Evolutionary conservation across 2,797 vertebrate species (phyloP).

Genomic region (Xerus rutilus): DNA sequence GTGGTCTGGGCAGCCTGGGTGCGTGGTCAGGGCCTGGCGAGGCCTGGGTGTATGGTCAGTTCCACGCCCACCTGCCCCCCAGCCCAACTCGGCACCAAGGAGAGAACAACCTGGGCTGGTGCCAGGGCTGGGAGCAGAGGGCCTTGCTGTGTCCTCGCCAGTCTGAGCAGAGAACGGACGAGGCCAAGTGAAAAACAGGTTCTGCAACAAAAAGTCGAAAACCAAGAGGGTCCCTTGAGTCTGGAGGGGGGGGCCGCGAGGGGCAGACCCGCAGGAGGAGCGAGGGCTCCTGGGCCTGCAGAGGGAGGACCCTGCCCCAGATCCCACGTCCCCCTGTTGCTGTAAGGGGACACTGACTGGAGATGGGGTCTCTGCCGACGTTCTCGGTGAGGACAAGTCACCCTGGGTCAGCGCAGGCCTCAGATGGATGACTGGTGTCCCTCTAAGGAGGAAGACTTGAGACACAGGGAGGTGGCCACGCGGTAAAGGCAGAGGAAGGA

Average conservation of each 20-base stretch:
- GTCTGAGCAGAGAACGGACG: too few relatives aligned
- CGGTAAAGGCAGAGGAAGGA: background rate
- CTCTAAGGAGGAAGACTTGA: background rate
- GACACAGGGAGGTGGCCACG: background rate
- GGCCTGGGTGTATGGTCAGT: background rate
- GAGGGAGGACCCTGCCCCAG: background rate
- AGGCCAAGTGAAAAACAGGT: background rate
- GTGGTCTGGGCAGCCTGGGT: too few relatives aligned
- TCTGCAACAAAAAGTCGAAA: slow-evolving; percentile 56
- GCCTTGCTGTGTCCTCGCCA: background rate
- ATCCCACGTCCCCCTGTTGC: background rate
- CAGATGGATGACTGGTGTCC: background rate
- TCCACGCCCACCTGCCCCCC: background rate
- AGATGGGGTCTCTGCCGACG: background rate
- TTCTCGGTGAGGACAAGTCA: background rate
- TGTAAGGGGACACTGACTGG: background rate
- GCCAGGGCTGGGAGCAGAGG: background rate
- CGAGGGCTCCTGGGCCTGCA: too few relatives aligned
- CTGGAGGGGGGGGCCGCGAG: slow-evolving; percentile 18
- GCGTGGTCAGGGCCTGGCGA: background rate
- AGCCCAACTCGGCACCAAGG: background rate
- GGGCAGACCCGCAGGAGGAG: background rate
- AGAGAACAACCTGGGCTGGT: background rate
- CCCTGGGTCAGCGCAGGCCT: background rate
- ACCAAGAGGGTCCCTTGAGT: slow-evolving; percentile 44